A percentile compares a stretch with the other conserved stretches of the same genome.
Conservation (phyloP, 2,888 invertebrate species). For the Smittia aterrima region DNA sequence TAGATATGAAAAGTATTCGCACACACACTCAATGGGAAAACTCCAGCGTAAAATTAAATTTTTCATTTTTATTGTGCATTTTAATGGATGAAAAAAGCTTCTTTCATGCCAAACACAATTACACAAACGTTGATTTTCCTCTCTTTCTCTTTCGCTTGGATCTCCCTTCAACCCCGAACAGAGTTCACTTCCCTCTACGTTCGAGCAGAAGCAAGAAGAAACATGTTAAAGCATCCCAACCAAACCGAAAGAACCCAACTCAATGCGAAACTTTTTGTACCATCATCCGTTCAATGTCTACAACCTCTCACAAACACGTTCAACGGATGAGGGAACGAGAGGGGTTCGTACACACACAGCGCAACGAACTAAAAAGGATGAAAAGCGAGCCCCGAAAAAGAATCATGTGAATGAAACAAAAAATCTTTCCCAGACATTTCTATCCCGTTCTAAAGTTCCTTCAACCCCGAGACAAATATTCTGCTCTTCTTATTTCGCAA, state of each 20-base stretch:
- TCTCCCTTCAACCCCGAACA: not conserved
- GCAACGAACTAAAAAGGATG: not conserved
- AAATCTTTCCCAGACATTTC: constrained; percentile 41
- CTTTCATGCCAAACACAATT: not conserved
- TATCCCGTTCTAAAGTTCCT: constrained; percentile 41
- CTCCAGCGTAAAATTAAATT: constrained; percentile 6
- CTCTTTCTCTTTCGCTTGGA: not conserved
- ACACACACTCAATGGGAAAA: not conserved
- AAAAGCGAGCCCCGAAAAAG: constrained; percentile 22
- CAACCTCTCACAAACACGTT: constrained; percentile 2
- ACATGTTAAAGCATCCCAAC: not conserved
- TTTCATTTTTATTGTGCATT: constrained; percentile 15
- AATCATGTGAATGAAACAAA: constrained; percentile 34
- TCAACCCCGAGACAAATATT: constrained; percentile 34
- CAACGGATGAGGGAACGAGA: constrained; percentile 6
- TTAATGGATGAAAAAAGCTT: constrained; percentile 17
- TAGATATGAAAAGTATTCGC: not conserved
- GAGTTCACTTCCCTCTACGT: constrained; percentile 30
- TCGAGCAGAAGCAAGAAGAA: not conserved
- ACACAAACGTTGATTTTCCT: constrained; percentile 7
- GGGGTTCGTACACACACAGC: constrained; percentile 7
- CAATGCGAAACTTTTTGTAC: constrained; percentile 38
- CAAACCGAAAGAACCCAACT: constrained; percentile 3
- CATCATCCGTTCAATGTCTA: constrained; percentile 14
- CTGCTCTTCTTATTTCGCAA: constrained; percentile 23